A percentile compares a stretch with the other conserved stretches of the same genome.
Evolutionary conservation across 2,888 invertebrate genomes (phyloP).

Genomic region (Calliphora vomitoria): DNA sequence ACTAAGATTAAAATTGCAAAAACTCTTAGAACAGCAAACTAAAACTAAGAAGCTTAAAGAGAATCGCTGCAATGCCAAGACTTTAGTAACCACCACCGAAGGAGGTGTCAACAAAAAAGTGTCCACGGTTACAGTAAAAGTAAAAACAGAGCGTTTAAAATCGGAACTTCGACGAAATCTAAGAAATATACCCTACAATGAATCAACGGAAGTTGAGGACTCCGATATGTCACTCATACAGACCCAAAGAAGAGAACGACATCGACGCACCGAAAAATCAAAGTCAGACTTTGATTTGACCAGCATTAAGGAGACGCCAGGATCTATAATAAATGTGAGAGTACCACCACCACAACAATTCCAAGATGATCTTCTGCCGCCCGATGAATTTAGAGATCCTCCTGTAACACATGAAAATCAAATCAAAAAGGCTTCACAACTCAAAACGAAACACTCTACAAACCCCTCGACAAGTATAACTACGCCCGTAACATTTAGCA

Average conservation of each 20-base stretch:
- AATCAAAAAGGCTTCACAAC: constrained; percentile 21
- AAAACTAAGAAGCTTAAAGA: constrained; percentile 74
- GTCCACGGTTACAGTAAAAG: constrained; percentile 81
- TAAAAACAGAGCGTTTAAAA: constrained; percentile 79
- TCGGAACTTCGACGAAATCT: constrained; percentile 66
- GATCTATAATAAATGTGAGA: constrained; percentile 85
- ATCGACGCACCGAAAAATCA: constrained; percentile 85
- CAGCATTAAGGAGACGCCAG: constrained; percentile 85
- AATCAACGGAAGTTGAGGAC: constrained; percentile 81
- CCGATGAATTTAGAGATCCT: constrained; percentile 89
- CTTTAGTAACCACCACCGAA: constrained; percentile 75
- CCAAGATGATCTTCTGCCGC: constrained; percentile 91
- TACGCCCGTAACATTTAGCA: constrained; percentile 41
- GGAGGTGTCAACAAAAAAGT: constrained; percentile 81
- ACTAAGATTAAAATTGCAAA: constrained; percentile 87
- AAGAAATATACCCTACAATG: constrained; percentile 79
- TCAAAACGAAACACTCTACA: constrained; percentile 49
- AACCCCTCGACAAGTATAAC: constrained; percentile 30
- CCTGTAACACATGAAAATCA: constrained; percentile 50
- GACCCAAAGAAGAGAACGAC: constrained; percentile 77
- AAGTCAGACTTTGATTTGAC: constrained; percentile 87
- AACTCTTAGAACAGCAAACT: constrained; percentile 85
- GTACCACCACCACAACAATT: constrained; percentile 94
- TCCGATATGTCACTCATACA: constrained; percentile 77
- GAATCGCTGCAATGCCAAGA: constrained; percentile 76